phyloP scores from a whole-genome alignment of 1,140 invertebrate species.

The Colletes latitarsis region DNA sequence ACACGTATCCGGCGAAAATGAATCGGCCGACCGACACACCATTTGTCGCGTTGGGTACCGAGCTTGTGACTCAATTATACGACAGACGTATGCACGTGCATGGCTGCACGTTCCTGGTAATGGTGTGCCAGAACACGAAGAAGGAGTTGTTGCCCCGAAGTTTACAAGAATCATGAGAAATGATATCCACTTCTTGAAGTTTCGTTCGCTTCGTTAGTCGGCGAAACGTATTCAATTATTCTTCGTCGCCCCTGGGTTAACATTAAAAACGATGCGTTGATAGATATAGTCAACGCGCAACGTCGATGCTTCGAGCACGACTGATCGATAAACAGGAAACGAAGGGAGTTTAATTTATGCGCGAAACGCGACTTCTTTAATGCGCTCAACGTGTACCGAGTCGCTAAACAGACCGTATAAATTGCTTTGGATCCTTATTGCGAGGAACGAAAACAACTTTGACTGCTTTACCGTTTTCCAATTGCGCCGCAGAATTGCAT shows the following conservation, averaged over 20 bases:
- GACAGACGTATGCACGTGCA: constrained; percentile 1
- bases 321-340: no score
- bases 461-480: constrained; percentile 29
- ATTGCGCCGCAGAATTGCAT: constrained; percentile 3
- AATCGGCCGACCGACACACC: constrained; percentile 54
- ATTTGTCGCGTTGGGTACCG: constrained; percentile 44
- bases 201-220: neutral
- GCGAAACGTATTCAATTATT: constrained; percentile 10
- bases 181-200: neutral
- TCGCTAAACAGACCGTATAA: neutral
- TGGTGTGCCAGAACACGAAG: neutral
- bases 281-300: neutral
- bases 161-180: constrained; percentile 34
- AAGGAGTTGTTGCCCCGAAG: neutral
- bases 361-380: neutral
- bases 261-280: neutral
- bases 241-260: neutral
- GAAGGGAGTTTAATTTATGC: neutral
- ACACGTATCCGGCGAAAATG: constrained; percentile 51
- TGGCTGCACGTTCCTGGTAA: neutral
- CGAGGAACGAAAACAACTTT: neutral
- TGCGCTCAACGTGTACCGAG: neutral
- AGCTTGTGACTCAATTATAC: constrained; percentile 59
- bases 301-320: neutral
- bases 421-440: neutral